Evolutionary conservation across 1,140 invertebrate genomes (phyloP).

Genomic region (Laupala kohalensis): DNA sequence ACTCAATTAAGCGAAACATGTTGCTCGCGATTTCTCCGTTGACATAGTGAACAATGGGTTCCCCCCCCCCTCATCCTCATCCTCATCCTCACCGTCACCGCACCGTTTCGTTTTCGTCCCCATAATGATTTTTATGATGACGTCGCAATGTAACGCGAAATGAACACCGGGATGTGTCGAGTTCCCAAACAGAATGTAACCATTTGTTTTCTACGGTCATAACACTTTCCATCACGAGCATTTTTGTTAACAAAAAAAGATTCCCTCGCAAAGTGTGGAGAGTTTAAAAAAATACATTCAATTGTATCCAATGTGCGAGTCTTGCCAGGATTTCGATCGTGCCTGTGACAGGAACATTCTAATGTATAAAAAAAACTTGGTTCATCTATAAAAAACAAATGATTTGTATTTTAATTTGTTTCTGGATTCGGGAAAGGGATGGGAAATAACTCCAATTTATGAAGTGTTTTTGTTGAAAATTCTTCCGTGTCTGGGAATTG

Average conservation of each 20-base stretch:
- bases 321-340: background rate
- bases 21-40: background rate
- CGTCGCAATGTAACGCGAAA: background rate
- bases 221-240: background rate
- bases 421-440: no score
- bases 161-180: background rate
- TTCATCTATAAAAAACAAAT: no score
- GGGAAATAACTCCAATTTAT: no score
- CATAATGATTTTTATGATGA: background rate
- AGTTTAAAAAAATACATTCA: background rate
- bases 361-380: no score
- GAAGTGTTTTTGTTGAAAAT: no score
- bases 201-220: background rate
- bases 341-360: background rate
- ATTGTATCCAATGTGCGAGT: background rate
- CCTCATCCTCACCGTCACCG: background rate
- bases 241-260: background rate
- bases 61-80: background rate
- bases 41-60: background rate
- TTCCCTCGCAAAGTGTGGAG: background rate
- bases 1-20: background rate
- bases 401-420: no score
- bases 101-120: background rate
- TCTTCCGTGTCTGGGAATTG: no score
- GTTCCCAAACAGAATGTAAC: background rate